Evolutionary conservation across 2,797 vertebrate species (phyloP), one percentile per base, ranked within the genome.

Genomic region (Rhinophrynus dorsalis): DNA sequence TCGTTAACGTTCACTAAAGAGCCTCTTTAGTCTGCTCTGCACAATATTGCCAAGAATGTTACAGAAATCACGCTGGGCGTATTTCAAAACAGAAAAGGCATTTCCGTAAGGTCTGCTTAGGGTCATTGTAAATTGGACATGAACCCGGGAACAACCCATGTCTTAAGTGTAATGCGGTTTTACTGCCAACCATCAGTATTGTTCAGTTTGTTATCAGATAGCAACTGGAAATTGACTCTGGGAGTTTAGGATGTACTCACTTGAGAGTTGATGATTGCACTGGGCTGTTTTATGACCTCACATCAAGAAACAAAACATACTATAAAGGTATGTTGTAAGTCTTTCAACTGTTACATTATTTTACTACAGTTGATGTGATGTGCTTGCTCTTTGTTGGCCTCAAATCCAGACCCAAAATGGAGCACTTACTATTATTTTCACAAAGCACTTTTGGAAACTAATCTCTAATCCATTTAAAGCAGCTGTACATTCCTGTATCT

Each of bases 41-140:
- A 9, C 9, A 9, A 17, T 44, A 44, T 44, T 18, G 6, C 40
- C 7, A 17, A 18, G 2, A 13, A 51, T 1, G 24, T 24, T 63
- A 21, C 21, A 30, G 30, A 42, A 38, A 72, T 38, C 33, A 66
- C 23, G 68, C 69, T 73, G 69, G 61, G 10, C 57, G 40, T 63
- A 29, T 57, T 40, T 70, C 62, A 29, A 44, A 51, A 18, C 18
- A 8, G 21, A 30, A 3, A 18, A 15, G 10, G 20, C n/a, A 7
- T 15, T 26, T 57, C 8, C 12, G 44, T 23, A 30, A 23, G 12
- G 38, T 2, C n/a, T n/a, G n/a, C n/a, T n/a, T n/a, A n/a, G n/a
- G n/a, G n/a, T n/a, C n/a, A n/a, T n/a, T n/a, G n/a, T n/a, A n/a
- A n/a, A n/a, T n/a, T n/a, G n/a, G n/a, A n/a, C n/a, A n/a, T n/a